These are phyloP conservation scores for Philotrypesis tridentata DNA, from an alignment of 1,140 invertebrate genomes.

Conservation along the genomic window DNA sequence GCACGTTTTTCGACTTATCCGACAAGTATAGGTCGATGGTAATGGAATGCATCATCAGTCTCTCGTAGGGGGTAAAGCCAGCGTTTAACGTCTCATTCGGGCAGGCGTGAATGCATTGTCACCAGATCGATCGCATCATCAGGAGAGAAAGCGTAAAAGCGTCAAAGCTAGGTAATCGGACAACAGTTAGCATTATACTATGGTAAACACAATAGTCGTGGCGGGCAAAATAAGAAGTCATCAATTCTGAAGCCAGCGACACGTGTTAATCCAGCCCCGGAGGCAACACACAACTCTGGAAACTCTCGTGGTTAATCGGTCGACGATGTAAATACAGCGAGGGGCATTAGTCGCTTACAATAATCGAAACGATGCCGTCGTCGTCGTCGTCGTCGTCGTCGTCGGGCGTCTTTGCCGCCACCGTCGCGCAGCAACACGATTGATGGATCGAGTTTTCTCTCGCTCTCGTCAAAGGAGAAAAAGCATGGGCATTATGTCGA, in stretches of 20 bases:
- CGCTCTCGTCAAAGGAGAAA: not conserved
- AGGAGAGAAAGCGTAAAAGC: too few relatives aligned
- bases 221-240: not conserved
- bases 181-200: not conserved
- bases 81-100: too few relatives aligned
- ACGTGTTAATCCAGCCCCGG: not conserved
- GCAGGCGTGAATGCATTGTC: too few relatives aligned
- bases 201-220: not conserved
- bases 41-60: too few relatives aligned
- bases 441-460: constrained; percentile 17
- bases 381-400: not conserved
- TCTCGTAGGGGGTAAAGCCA: too few relatives aligned
- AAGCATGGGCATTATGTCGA: not conserved
- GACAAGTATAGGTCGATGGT: too few relatives aligned
- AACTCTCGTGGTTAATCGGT: not conserved
- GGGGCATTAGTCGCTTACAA: constrained; percentile 1
- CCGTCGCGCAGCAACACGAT: too few relatives aligned
- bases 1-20: too few relatives aligned
- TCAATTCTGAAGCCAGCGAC: constrained; percentile 13
- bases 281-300: not conserved
- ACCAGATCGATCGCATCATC: too few relatives aligned
- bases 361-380: constrained; percentile 16
- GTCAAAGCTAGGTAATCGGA: not conserved
- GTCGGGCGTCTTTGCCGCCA: too few relatives aligned
- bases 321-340: constrained; percentile 2